phyloP scores from a whole-genome alignment of 1,140 invertebrate species.

The Adelges cooleyi region DNA sequence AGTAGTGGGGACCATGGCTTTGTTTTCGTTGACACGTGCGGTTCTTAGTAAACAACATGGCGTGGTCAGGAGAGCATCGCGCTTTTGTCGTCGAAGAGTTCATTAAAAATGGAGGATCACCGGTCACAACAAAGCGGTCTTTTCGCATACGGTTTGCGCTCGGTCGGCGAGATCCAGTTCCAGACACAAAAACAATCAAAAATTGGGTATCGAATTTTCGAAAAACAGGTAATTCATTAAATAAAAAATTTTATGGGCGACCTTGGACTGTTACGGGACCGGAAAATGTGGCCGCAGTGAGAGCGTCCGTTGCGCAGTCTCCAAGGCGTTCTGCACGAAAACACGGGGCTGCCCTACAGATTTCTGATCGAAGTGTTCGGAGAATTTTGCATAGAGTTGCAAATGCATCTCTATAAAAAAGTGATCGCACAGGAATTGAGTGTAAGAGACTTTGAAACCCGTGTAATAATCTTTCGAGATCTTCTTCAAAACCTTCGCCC shows the following conservation, averaged over 20 bases:
- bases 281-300: background rate
- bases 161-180: slow-evolving; percentile 19
- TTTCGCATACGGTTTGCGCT: slow-evolving; percentile 24
- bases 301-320: background rate
- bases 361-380: background rate
- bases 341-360: background rate
- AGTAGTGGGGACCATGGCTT: too few species aligned
- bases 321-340: background rate
- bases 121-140: slow-evolving; percentile 30
- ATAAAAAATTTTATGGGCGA: too few species aligned
- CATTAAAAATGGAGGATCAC: slow-evolving; percentile 29
- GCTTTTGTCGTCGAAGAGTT: slow-evolving; percentile 31
- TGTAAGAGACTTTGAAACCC: too few species aligned
- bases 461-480: background rate
- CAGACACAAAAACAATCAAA: too few species aligned
- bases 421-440: too few species aligned
- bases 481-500: background rate
- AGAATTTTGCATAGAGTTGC: too few species aligned
- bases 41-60: slow-evolving; percentile 7
- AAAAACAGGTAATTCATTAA: background rate
- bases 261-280: too few species aligned
- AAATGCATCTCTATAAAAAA: too few species aligned
- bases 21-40: too few species aligned
- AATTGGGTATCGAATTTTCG: too few species aligned
- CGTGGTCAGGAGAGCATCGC: slow-evolving; percentile 30